These are phyloP conservation scores for Buphagus erythrorhynchus DNA, from an alignment of 2,797 vertebrate genomes.

Conservation along the genomic window DNA sequence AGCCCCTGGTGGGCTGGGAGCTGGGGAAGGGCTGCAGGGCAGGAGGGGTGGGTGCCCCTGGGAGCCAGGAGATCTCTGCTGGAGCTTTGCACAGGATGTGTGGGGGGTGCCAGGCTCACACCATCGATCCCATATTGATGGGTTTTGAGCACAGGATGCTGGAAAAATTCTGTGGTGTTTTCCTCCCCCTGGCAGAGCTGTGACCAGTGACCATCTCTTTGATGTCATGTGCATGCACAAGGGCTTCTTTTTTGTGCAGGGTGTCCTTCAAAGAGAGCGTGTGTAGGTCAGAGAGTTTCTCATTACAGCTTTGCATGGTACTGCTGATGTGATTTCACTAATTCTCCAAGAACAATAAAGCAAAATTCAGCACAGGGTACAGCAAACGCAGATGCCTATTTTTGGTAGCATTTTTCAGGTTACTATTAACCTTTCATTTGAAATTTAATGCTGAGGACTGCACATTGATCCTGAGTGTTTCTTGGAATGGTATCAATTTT, in stretches of 20 bases:
- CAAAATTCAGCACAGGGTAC: not conserved
- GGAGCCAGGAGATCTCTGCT: not conserved
- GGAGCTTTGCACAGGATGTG: fast-evolving
- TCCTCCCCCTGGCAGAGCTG: not conserved
- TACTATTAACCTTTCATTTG: constrained; percentile 37
- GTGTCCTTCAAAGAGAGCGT: not conserved
- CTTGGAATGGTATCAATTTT: constrained; percentile 36
- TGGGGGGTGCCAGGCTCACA: not conserved
- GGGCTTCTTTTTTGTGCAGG: not conserved
- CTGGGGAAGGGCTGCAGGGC: not conserved
- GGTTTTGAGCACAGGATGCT: not conserved
- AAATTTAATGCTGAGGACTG: not conserved
- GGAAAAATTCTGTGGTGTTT: not conserved
- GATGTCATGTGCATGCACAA: not conserved
- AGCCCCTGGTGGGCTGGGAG: not conserved
- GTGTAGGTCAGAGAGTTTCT: not conserved
- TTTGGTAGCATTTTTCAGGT: not conserved
- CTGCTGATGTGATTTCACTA: not conserved
- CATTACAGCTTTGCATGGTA: not conserved
- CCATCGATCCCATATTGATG: fast-evolving
- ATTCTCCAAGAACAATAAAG: not conserved
- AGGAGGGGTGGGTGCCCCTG: not conserved
- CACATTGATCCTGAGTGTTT: constrained; percentile 6
- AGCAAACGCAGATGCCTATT: not conserved
- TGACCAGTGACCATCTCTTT: not conserved